Evolutionary conservation across 1,140 invertebrate genomes (phyloP).

Genomic region (Saccostrea glomerata): DNA sequence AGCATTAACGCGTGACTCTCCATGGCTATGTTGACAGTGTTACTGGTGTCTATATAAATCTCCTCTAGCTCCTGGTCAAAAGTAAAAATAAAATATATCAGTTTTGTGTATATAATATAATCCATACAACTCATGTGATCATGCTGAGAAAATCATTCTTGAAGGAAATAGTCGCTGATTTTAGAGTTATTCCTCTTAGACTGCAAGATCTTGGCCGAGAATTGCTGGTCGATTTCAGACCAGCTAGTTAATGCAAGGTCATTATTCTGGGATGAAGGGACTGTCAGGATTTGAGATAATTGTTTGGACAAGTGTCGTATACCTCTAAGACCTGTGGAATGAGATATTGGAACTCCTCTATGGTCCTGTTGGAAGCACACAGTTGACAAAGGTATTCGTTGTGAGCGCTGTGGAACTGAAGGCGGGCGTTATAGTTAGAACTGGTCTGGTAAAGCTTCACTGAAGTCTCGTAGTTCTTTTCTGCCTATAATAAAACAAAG

Average conservation of each 20-base stretch:
- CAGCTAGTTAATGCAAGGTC: too few species aligned
- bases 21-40: constrained; percentile 88
- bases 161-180: too few species aligned
- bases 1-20: constrained; percentile 90
- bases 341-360: constrained; percentile 85
- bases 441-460: constrained; percentile 80
- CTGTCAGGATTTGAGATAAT: too few species aligned
- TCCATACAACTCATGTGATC: too few species aligned
- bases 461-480: constrained; percentile 89
- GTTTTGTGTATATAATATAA: too few species aligned
- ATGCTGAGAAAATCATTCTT: too few species aligned
- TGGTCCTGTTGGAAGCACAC: constrained; percentile 93
- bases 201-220: too few species aligned
- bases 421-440: constrained; percentile 81
- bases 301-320: not conserved
- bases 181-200: too few species aligned
- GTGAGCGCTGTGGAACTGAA: constrained; percentile 90
- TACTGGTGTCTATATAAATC: constrained; percentile 90
- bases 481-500: constrained; percentile 80
- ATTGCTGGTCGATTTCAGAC: too few species aligned
- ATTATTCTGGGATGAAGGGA: too few species aligned
- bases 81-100: too few species aligned
- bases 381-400: constrained; percentile 96
- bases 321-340: constrained; percentile 71
- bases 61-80: constrained; percentile 83